Base-by-base conservation (phyloP, 2,113 vertebrate species). In the Neomonachus schauinslandi region DNA sequence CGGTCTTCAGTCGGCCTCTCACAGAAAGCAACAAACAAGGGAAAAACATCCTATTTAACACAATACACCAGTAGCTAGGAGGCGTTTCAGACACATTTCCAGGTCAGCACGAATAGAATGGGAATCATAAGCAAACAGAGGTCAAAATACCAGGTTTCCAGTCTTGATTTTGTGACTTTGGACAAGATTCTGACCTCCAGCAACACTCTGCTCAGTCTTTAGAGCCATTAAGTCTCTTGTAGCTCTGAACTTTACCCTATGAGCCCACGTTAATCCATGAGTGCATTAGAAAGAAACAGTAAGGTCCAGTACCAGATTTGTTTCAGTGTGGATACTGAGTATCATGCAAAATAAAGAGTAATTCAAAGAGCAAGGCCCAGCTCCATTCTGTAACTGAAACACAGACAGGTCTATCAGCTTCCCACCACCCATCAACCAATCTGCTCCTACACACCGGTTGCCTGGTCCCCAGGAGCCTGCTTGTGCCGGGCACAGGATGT, bases 401-500 rank as follows among this genome's bases (percentile, higher is more conserved):
- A 4, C 28, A 46, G 13, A 80, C 26, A 6, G 0, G 15, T 12
- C 7, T 83, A 11, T 59, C 39, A 36, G 72, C 26, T 59, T 79
- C 67, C 63, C 31, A 46, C 49, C 16, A 28, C 83, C 33, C 82
- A 16, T 1, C 53, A 16, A 6, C 1, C 86, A 74, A 15, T 36
- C 21, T 42, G 28, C 51, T 0, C 22, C 94, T 1, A 95, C 98
- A 42, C 93, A 99, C 99, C 98, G 98, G 95, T 94, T 6, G 8
- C 5, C 74, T 98, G 98, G 98, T 99, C 99, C 96, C 96, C 63
- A 71, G 85, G 97, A 42, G 61, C 87, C 24, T 97, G 98, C 63
- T 98, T 96, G 88, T 99, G 99, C 13, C 99, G 99, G 14, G 99
- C 98, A 31, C 98, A 98, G 0, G 99, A 99, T 1, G 99, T 99